Evolutionary conservation across 2,797 vertebrate genomes (phyloP), one percentile per base, ranked within the genome.

Genomic region (Helarctos malayanus): DNA sequence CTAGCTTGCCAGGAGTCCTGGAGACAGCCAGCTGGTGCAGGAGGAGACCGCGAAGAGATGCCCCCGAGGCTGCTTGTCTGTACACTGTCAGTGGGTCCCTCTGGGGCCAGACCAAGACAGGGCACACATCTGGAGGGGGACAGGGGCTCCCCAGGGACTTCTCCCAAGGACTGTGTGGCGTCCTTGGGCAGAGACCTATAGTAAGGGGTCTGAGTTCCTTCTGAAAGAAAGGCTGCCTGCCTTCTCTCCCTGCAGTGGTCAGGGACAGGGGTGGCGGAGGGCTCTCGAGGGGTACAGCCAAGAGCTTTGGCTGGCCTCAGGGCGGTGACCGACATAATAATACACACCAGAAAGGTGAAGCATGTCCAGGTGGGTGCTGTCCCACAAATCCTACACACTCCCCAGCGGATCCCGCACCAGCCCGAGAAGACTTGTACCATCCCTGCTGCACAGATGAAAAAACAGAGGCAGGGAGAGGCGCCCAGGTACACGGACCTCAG

Each of bases 321-420:
- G 10, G 12, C 0, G 19, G 32, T 35, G 47, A 38, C 47, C 29
- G 19, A 7, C 3, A 8, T 1, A 16, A 8, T 11, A 4, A 61
- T 9, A 59, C 3, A 45, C 21, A 7, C 14, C 41, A 27, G 10
- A 69, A 41, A 61, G n/a, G 0, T 5, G 23, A 0, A 0, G 5
- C 21, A 0, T 3, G 16, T 2, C 54, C 80, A 38, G 47, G 47
- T 0, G 9, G 19, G n/a, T 0, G 15, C 65, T 3, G 21, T 0
- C 2, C 27, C n/a, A 19, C 25, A 47, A 11, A 32, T 14, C 21
- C 1, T 7, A n/a, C 7, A 5, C 18, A 3, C 5, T n/a, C 11
- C 41, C 21, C n/a, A 0, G 8, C 0, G 12, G 11, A 27, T 38
- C 14, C 25, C 2, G 1, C 3, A 2, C 3, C 14, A 7, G 47